These are phyloP conservation scores for Siphamia tubifer DNA, from an alignment of 2,113 vertebrate species.

Conservation along the genomic window DNA sequence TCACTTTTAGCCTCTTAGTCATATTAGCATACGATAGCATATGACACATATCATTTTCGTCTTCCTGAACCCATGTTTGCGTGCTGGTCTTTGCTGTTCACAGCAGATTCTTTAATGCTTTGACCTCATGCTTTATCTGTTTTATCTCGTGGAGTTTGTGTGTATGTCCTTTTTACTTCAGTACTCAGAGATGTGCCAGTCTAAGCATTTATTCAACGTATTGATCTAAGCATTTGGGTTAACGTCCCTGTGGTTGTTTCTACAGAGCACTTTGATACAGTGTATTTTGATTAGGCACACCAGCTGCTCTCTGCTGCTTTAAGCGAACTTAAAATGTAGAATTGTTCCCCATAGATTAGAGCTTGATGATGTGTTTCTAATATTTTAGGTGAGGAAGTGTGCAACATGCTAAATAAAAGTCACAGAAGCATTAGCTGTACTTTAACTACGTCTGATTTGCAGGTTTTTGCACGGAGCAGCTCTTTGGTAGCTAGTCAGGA, in stretches of 20 bases:
- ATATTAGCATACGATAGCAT: constrained; percentile 53
- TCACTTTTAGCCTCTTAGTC: constrained; percentile 53
- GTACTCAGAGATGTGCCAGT: constrained; percentile 36
- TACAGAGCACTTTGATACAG: constrained; percentile 22
- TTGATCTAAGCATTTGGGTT: constrained; percentile 42
- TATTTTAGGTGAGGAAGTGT: not conserved
- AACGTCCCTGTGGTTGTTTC: constrained; percentile 20
- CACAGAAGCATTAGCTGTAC: not conserved
- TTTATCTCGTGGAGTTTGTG: constrained; percentile 19
- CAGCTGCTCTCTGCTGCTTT: not conserved
- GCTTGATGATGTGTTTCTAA: constrained; percentile 9
- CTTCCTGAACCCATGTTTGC: not conserved
- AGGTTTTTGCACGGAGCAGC: not conserved
- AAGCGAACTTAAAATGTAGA: not conserved
- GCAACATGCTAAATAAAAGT: not conserved
- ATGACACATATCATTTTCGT: constrained; percentile 39
- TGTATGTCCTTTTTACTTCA: constrained; percentile 36
- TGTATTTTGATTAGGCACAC: constrained; percentile 23
- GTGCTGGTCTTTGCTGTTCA: constrained; percentile 19
- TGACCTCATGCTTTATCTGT: constrained; percentile 35
- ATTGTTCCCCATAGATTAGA: not conserved
- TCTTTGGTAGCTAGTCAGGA: too few species aligned
- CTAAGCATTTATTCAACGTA: constrained; percentile 58
- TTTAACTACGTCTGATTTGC: not conserved
- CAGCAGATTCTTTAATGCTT: constrained; percentile 29